phyloP scores from a whole-genome alignment of 37 sponge, comb jelly and placozoan species.

The Beroe ovata region DNA sequence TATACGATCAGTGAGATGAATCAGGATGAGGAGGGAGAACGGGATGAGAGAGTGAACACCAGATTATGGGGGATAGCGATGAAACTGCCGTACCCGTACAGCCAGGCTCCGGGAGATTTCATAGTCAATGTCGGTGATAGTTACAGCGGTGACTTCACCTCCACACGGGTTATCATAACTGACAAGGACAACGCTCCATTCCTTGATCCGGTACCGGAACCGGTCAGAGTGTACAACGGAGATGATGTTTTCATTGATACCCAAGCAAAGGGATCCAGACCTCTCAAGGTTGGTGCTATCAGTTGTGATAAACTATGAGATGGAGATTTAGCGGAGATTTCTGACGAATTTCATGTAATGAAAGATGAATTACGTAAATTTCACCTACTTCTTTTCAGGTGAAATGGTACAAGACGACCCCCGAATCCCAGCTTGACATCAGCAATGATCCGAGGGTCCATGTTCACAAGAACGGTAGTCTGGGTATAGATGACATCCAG shows the following conservation, averaged over 20 bases:
- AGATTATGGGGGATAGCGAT: neutral
- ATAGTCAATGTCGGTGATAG: neutral
- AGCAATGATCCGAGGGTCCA: neutral
- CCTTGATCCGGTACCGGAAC: constrained; percentile 13
- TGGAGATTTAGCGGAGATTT: too few relatives aligned
- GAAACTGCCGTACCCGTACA: constrained; percentile 1
- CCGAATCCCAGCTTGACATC: neutral
- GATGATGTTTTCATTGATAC: neutral
- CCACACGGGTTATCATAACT: neutral
- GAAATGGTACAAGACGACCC: neutral
- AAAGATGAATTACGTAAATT: too few relatives aligned
- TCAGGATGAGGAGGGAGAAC: neutral
- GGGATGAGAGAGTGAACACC: neutral
- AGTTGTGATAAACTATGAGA: too few relatives aligned
- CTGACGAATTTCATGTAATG: too few relatives aligned
- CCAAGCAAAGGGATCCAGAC: neutral
- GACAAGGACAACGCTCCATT: neutral
- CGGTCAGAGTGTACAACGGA: neutral
- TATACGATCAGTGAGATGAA: neutral
- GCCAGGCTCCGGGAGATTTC: neutral
- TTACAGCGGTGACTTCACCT: neutral
- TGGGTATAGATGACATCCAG: neutral
- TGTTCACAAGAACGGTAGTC: neutral
- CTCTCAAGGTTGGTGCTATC: neutral
- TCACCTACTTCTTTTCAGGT: neutral